phyloP scores from a whole-genome alignment of 2,113 vertebrate genomes.

The Tupaia chinensis region DNA sequence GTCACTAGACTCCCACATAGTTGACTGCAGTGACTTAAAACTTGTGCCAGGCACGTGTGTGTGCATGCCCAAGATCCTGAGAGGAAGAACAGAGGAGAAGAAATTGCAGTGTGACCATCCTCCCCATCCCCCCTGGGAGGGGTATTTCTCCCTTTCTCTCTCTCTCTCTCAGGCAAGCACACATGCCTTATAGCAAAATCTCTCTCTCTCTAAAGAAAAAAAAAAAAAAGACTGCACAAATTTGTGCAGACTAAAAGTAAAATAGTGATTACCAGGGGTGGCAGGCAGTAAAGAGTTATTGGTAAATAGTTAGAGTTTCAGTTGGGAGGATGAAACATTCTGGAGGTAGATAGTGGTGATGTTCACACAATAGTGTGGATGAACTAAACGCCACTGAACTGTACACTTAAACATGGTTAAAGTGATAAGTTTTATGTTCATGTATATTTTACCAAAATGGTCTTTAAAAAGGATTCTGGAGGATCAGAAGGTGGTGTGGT shows the following conservation, averaged over 20 bases:
- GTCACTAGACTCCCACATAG: too few species aligned
- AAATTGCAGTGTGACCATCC: too few species aligned
- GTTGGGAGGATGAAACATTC: background rate
- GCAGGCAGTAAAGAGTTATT: background rate
- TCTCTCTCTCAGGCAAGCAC: too few species aligned
- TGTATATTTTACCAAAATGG: background rate
- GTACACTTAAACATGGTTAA: background rate
- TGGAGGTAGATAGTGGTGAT: background rate
- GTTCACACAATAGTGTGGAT: background rate
- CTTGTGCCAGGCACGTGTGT: too few species aligned
- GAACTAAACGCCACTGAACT: background rate
- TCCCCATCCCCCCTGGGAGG: too few species aligned
- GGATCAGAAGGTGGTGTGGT: too few species aligned
- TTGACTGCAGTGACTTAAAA: too few species aligned
- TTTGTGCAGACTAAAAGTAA: background rate
- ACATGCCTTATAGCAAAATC: too few species aligned
- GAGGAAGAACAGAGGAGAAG: too few species aligned
- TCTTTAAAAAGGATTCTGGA: background rate
- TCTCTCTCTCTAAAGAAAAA: too few species aligned
- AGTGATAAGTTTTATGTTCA: background rate
- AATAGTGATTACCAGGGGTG: background rate
- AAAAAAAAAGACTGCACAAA: background rate
- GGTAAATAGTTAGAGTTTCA: background rate
- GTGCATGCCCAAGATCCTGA: too few species aligned
- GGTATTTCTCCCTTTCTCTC: too few species aligned